Evolutionary conservation across 2,888 invertebrate species (phyloP).

Genomic region (Protodeltote pygarga): DNA sequence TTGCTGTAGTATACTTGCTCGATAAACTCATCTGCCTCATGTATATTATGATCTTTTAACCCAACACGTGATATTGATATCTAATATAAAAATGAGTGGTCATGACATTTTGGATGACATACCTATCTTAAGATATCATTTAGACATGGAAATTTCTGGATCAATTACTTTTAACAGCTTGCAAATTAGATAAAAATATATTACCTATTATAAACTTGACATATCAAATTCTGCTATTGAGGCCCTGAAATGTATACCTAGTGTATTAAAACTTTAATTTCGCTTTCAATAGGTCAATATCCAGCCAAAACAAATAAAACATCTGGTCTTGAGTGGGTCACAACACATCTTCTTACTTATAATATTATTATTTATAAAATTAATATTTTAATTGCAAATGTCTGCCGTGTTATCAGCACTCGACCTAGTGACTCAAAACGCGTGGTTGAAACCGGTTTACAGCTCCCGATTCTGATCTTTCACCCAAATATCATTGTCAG

Average conservation of each 20-base stretch:
- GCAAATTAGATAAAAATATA: no score
- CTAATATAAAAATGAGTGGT: neutral
- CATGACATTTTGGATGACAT: no score
- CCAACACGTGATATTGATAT: conserved; percentile 9
- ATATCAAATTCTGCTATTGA: no score
- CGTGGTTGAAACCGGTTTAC: conserved; percentile 44
- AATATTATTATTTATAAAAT: neutral
- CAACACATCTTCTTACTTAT: conserved; percentile 2
- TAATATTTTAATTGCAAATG: conserved; percentile 7
- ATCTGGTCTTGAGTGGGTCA: no score
- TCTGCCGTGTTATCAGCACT: conserved; percentile 28
- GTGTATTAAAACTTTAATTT: no score
- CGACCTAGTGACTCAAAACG: conserved; percentile 24
- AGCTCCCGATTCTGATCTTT: conserved; percentile 21
- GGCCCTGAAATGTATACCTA: no score
- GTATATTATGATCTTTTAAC: conserved; percentile 24
- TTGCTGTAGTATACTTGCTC: neutral
- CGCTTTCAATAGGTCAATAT: no score
- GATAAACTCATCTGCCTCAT: conserved; percentile 4
- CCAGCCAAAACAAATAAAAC: conserved; percentile 8
- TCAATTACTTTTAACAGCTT: no score
- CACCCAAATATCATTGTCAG: conserved; percentile 34
- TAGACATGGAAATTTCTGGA: no score
- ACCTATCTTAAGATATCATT: no score
- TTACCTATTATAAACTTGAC: no score